Conservation (phyloP, 92 coral and sea anemone genomes). For the Heteractis magnifica region DNA sequence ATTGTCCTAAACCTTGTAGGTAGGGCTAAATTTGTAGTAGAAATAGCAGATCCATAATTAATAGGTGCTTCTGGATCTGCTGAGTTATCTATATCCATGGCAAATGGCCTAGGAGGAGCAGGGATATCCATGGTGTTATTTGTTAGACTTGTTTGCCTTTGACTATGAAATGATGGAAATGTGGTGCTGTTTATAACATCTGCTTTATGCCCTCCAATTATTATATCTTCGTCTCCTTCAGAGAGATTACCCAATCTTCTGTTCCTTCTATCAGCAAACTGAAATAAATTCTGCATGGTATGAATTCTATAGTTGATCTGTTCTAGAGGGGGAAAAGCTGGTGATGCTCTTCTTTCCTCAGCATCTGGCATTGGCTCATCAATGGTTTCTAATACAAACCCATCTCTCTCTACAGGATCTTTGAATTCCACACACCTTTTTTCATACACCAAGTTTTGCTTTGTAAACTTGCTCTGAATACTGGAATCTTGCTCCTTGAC, state of each 20-base stretch:
- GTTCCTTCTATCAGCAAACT: not conserved
- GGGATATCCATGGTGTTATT: slow-evolving; percentile 7
- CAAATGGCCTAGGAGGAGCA: not conserved
- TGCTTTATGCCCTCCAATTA: not conserved
- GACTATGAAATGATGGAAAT: slow-evolving; percentile 10
- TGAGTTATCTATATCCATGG: not conserved
- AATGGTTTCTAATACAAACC: not conserved
- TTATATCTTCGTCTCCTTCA: slow-evolving; percentile 11
- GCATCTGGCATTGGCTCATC: slow-evolving; percentile 20
- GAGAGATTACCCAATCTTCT: slow-evolving; percentile 14
- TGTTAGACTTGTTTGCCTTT: slow-evolving; percentile 18
- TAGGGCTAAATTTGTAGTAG: slow-evolving; percentile 5
- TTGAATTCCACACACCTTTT: not conserved
- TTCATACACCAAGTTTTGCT: not conserved
- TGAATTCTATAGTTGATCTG: not conserved
- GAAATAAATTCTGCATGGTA: slow-evolving; percentile 2
- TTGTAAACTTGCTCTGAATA: not conserved
- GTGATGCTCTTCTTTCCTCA: not conserved
- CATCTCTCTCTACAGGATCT: slow-evolving; percentile 3
- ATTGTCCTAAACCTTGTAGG: slow-evolving; percentile 19
- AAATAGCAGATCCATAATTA: slow-evolving; percentile 1
- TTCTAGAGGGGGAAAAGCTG: slow-evolving; percentile 10
- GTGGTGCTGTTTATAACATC: not conserved
- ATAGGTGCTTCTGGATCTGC: not conserved
- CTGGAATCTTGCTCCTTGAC: not conserved